Base-by-base conservation (phyloP, 2,888 invertebrate genomes). In the Caenorhabditis sp. region DNA sequence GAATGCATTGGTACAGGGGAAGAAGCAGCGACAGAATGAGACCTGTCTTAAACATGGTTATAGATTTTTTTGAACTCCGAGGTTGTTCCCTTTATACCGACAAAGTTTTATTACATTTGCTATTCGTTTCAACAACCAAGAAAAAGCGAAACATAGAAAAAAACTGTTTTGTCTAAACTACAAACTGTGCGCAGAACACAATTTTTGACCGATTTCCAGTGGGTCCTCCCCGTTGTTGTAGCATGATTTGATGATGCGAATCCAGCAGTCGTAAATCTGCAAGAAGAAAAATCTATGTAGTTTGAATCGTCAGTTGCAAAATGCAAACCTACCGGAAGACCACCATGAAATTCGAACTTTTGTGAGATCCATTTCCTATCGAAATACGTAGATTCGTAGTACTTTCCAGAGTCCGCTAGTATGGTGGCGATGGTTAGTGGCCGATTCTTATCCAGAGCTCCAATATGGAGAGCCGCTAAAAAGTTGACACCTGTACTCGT, bases 401-500 rank as follows among this genome's bases (percentile, higher is more conserved):
- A 85, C 8, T 75, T 66, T 10, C 84, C 86, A 7, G 77, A 79
- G 44, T 88, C 89, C 10, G 87, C 87, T 19, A 89, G 74, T 58
- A 89, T 82, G 10, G 89, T 87, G 2, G 85, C 84, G 12, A 89
- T 64, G 7, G 47, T 77, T 31, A 76, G 12, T 22, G 80, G 38
- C 2, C 49, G 51, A 31, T 35, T 31, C 7, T 69, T 26, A 10
- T 44, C 3, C 24, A 64, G 6, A 4, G 75, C 19, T 24, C 84
- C 90, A 26, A 90, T 47, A 26, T 86, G 84, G 19, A 90, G 87
- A 16, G 86, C 61, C 10, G 89, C 82, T 8, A 90, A 75, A 51
- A 90, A 88, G 74, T 90, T 90, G 72, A 90, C 80, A 0, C 90
- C 90, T 14, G 88, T 86, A 51, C 86, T 86, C 4, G 90, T 88